Base-by-base conservation (phyloP, 2,888 invertebrate genomes). In the Rhaphigaster nebulosa region DNA sequence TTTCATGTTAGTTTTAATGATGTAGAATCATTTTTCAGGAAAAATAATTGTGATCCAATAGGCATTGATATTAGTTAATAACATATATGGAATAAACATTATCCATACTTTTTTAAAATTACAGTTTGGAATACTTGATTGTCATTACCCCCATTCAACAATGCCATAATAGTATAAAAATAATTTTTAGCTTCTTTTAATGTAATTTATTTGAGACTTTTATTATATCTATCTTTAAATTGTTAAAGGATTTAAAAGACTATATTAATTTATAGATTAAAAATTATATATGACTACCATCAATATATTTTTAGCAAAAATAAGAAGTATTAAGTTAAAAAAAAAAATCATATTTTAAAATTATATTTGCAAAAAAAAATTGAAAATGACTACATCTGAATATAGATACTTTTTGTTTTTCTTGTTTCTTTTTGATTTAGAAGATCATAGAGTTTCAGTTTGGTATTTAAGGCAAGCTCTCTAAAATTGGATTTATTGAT, bases 401-500 rank as follows among this genome's bases (percentile, higher is more conserved):
- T 84, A 45, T 84, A 84, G 26, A 45, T 84, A 45, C 45, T 45
- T 45, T 84, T 84, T 34, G 18, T 70, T 70, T 70, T 34, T 70
- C 70, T 70, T 70, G 34, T 41, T 45, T 84, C 23, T 76, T 20
- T 38, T 18, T 38, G 1, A 41, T 84, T 41, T 45, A 45, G n/a
- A 45, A 84, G 70, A 84, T 45, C 41, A 45, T n/a, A 84, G 84
- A 45, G 84, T 70, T 70, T 56, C 56, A 56, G 34, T 56, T 56
- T 87, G 87, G 52, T 54, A 52, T 87, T 45, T 34, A 87, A 87
- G 87, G 87, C 87, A 87, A 87, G 87, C 87, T 87, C 54, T 56
- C 54, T 56, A 87, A 87, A 87, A 87, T 56, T 56, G 56, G n/a
- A 56, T 56, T 45, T 23, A 87, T 34, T 56, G 50, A 87, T 56